Percentiles rank a stretch among this genome's conserved stretches.
Conservation (phyloP, 2,888 invertebrate species). For the Xanthia togata region DNA sequence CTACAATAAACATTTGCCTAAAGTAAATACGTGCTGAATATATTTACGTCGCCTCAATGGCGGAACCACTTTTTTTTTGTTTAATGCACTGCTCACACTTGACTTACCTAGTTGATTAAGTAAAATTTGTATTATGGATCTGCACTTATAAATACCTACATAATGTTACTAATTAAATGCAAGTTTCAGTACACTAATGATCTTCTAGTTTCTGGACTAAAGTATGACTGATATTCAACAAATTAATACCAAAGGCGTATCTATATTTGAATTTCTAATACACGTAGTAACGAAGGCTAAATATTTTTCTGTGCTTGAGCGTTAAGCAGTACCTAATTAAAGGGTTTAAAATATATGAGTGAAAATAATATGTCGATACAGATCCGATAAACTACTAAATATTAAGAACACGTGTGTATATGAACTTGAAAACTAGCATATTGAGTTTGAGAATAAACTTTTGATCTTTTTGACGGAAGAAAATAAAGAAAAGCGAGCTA, state of each 20-base stretch:
- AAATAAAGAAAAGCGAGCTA: conserved; percentile 47
- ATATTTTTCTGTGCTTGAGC: background rate
- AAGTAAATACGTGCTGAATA: background rate
- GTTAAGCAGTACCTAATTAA: background rate
- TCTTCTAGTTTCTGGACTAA: background rate
- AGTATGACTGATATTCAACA: too few relatives aligned
- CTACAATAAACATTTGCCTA: conserved; percentile 51
- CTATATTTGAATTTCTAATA: conserved; percentile 19
- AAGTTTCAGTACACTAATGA: background rate
- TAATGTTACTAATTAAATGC: background rate
- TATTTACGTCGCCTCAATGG: background rate
- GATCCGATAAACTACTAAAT: background rate
- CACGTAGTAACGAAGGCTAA: background rate
- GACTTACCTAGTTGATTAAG: background rate
- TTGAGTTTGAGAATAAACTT: background rate
- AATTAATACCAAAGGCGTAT: background rate
- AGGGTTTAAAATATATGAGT: background rate
- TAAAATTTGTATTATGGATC: background rate
- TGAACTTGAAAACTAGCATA: background rate
- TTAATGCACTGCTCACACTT: background rate
- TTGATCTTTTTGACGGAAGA: background rate
- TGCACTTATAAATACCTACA: background rate
- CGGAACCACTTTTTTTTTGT: background rate
- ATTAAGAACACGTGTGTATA: background rate
- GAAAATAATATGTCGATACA: background rate